phyloP scores from a whole-genome alignment of 2,888 invertebrate species.

The Aphodius sticticus region DNA sequence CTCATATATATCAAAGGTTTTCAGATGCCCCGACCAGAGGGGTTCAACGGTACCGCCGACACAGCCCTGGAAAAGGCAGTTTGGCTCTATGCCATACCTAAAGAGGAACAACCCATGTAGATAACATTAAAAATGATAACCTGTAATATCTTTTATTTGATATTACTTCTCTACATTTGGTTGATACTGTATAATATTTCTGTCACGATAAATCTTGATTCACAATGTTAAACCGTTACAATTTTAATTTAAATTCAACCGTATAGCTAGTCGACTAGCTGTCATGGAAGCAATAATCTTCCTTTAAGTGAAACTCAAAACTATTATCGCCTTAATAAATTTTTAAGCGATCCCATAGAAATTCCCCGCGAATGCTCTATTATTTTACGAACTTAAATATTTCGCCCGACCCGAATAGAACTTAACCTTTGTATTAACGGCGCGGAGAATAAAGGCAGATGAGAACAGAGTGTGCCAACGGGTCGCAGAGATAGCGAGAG shows the following conservation, averaged over 20 bases:
- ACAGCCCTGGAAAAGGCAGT: neutral
- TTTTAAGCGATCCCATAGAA: neutral
- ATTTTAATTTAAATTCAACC: too few relatives aligned
- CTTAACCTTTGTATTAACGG: neutral
- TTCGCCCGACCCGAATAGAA: neutral
- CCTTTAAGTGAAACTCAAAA: neutral
- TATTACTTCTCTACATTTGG: too few relatives aligned
- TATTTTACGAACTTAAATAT: constrained; percentile 4
- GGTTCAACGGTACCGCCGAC: neutral
- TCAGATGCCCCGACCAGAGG: neutral
- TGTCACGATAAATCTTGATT: too few relatives aligned
- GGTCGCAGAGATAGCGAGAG: neutral
- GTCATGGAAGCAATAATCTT: neutral
- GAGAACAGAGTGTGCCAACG: neutral
- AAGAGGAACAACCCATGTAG: neutral
- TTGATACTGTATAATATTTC: too few relatives aligned
- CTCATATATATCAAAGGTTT: neutral
- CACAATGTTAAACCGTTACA: too few relatives aligned
- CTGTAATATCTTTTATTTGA: too few relatives aligned
- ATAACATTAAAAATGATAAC: too few relatives aligned
- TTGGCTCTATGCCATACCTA: neutral
- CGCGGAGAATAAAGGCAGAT: neutral
- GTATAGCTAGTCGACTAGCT: too few relatives aligned
- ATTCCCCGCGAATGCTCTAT: neutral
- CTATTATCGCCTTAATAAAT: neutral